phyloP scores from a whole-genome alignment of 2,888 invertebrate genomes.

The Sinopyrophorus schimmeli region DNA sequence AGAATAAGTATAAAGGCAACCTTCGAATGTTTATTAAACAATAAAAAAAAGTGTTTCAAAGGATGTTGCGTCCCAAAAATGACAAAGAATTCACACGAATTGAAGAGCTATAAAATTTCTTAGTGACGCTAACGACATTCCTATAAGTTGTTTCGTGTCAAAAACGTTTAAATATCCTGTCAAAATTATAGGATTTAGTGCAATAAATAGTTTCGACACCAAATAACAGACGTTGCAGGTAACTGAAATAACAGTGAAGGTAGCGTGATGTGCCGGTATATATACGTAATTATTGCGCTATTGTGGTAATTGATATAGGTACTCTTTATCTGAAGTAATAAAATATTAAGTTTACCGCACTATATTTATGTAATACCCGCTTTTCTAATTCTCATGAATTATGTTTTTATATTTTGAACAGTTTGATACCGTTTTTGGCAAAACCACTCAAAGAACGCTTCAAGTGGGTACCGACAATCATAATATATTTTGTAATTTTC shows the following conservation, averaged over 20 bases:
- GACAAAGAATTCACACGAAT: slow-evolving; percentile 24
- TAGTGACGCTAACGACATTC: slow-evolving; percentile 22
- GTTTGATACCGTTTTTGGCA: no score
- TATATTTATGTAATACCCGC: slow-evolving; percentile 22
- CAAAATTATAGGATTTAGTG: slow-evolving; percentile 37
- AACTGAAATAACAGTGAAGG: slow-evolving; percentile 27
- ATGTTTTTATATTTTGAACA: slow-evolving; percentile 12
- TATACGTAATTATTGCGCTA: slow-evolving; percentile 31
- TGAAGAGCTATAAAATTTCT: slow-evolving; percentile 17
- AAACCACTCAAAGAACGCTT: no score
- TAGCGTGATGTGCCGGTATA: slow-evolving; percentile 31
- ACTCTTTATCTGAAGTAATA: slow-evolving; percentile 30
- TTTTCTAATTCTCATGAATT: slow-evolving; percentile 18
- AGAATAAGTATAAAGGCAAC: no score
- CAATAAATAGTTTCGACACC: slow-evolving; percentile 39
- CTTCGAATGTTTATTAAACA: no score
- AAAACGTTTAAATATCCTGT: slow-evolving; percentile 35
- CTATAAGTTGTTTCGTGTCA: slow-evolving; percentile 32
- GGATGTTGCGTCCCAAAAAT: neutral
- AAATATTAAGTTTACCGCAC: slow-evolving; percentile 27
- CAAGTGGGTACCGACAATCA: no score
- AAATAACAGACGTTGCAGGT: slow-evolving; percentile 32
- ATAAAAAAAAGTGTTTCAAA: no score
- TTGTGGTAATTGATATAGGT: slow-evolving; percentile 34
- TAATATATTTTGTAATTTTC: no score